Base-by-base conservation (phyloP, 2,888 invertebrate species). In the Agonopterix heracliana region DNA sequence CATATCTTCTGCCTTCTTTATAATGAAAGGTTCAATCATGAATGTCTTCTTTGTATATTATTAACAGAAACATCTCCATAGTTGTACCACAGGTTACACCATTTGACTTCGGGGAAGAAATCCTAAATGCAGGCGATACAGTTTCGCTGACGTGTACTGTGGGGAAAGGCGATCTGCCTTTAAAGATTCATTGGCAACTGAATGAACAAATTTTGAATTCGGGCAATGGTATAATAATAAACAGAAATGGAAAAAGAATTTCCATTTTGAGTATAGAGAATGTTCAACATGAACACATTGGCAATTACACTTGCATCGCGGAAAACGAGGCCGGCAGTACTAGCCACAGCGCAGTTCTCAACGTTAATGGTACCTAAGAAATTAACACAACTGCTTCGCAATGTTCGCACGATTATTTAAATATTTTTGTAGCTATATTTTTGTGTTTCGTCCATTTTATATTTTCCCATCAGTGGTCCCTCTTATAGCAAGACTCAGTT, bases 71-170 rank as follows among this genome's bases (percentile, higher is more conserved):
- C 26, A 26, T 26, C 26, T 66, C 50, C 54, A 50, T 82, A 95
- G 95, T 95, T 78, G 89, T 92, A 64, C 95, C 95, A 54, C 94
- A 95, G 90, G 94, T 96, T 63, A 91, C 93, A 52, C 92, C 93
- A 45, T 95, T 95, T 69, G 91, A 92, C 71, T 95, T 95, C 71
- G 94, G 94, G 50, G 93, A 94, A 63, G 92, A 93, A 56, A 88
- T 91, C 54, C 85, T 91, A 42, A 93, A 94, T 66, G 93, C 93
- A 54, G 93, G 94, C 52, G 94, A 95, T 69, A 90, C 92, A 44
- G 92, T 92, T 10, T 92, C 93, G 43, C 81, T 92, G 8, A 92
- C 91, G 38, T 94, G 94, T 71, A 91, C 93, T 47, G 91, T 93
- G 52, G 90, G 91, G 43, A 93, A 94, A 78, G 94, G 94, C 34